These are phyloP conservation scores for Morinoia aosen DNA, from an alignment of 2,888 invertebrate species.

Conservation along the genomic window DNA sequence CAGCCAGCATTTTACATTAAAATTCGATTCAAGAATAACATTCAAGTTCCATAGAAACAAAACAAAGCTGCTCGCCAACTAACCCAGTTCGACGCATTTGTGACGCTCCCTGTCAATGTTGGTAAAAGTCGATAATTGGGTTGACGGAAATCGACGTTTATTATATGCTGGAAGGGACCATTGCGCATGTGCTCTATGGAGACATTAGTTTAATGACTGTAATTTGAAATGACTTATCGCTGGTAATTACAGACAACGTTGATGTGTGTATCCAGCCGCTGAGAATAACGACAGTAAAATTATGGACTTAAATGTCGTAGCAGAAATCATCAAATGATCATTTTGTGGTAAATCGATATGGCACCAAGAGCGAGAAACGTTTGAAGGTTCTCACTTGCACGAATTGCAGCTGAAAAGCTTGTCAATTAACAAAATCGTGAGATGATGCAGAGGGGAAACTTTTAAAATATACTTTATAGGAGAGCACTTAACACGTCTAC, in stretches of 20 bases:
- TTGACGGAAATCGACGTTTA: not conserved
- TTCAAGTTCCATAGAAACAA: not conserved
- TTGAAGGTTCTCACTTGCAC: not conserved
- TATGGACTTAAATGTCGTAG: not conserved
- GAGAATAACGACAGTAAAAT: not conserved
- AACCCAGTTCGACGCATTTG: not conserved
- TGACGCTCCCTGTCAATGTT: not conserved
- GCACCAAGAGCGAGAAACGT: not conserved
- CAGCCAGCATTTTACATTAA: not conserved
- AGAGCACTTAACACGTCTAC: too few relatives aligned
- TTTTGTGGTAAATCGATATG: not conserved
- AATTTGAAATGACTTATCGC: conserved; percentile 5
- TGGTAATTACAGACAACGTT: not conserved
- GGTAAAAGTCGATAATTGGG: not conserved
- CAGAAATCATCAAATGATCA: not conserved
- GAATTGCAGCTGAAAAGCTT: not conserved
- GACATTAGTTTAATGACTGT: not conserved
- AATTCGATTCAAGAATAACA: not conserved
- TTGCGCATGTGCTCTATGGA: not conserved
- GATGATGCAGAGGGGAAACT: too few relatives aligned
- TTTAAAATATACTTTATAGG: too few relatives aligned
- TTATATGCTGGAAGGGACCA: not conserved
- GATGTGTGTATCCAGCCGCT: not conserved
- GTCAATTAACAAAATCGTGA: too few relatives aligned
- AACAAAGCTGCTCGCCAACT: not conserved